Evolutionary conservation across 2,797 vertebrate species (phyloP), one percentile per base, ranked within the genome.

Genomic region (Dryobates pubescens): DNA sequence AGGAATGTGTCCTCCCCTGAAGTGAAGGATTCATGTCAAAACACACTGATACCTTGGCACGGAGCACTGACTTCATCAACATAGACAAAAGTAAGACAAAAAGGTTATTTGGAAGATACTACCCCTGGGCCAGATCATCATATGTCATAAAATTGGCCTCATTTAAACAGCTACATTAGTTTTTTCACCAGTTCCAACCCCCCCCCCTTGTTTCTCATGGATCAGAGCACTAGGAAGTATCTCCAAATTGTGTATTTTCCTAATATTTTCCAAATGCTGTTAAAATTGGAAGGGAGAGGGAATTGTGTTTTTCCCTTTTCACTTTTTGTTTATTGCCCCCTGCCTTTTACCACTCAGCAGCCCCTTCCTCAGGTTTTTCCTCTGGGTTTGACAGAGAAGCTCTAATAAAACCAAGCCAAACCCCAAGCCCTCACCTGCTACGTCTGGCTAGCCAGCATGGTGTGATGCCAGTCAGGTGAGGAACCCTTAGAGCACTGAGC

Each of bases 231-330:
- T 59, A 54, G 57, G 76, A 82, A 71, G 71, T 69, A 87, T 89
- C 87, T 88, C 59, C 57, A 83, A 92, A 81, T 89, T 95, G 92
- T 92, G 7, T 69, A 65, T 83, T 90, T 17, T 93, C 69, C n/a
- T 93, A 94, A 93, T 86, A 75, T 78, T 95, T 95, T 93, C 85
- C 92, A 95, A 95, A 89, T 88, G 87, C 64, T 73, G 11, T 74
- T 82, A 86, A 59, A 93, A 94, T 87, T 95, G 74, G 85, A 61
- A 51, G 47, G 58, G 84, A 80, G 32, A 11, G 9, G 14, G 34
- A 58, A 58, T 86, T 90, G 43, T 91, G 82, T 73, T 74, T 88
- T 88, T 9, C 49, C 9, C 70, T 90, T 81, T 78, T 81, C 76
- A 15, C 5, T 29, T 78, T 38, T 38, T 38, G 12, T 38, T 13